phyloP scores from a whole-genome alignment of 2,797 vertebrate species.

The Sebastiscus tertius region DNA sequence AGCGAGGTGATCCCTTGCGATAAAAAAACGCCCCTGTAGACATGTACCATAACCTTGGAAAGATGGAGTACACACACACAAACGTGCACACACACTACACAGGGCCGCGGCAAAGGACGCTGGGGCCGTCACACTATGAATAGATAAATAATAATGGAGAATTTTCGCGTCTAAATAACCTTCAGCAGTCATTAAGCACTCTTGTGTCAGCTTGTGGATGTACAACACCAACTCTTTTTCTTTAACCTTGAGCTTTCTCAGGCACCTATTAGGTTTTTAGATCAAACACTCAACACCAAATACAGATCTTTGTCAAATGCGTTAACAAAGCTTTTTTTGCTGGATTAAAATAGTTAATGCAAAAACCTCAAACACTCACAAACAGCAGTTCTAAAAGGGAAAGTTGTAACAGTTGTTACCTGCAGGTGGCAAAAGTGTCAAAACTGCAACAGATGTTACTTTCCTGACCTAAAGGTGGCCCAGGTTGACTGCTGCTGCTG shows the following conservation, averaged over 20 bases:
- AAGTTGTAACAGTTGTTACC: background rate
- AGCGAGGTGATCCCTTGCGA: too few relatives aligned
- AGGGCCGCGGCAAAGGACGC: background rate
- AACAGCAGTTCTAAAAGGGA: background rate
- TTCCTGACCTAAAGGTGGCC: background rate
- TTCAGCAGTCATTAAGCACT: background rate
- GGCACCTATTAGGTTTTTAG: background rate
- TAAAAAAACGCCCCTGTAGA: too few relatives aligned
- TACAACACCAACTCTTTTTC: background rate
- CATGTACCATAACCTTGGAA: too few relatives aligned
- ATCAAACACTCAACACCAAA: background rate
- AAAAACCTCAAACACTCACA: background rate
- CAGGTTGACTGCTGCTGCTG: background rate
- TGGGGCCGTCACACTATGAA: background rate
- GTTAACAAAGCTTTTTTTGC: background rate
- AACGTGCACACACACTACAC: background rate
- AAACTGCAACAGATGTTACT: background rate
- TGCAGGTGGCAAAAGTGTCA: background rate
- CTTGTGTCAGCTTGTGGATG: background rate
- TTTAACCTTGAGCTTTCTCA: background rate
- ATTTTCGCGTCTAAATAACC: background rate
- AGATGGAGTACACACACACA: background rate
- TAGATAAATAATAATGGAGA: background rate
- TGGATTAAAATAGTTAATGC: background rate
- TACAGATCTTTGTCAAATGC: background rate